Evolutionary conservation across 2,888 invertebrate species (phyloP).

Genomic region (Ischnus inquisitorius): DNA sequence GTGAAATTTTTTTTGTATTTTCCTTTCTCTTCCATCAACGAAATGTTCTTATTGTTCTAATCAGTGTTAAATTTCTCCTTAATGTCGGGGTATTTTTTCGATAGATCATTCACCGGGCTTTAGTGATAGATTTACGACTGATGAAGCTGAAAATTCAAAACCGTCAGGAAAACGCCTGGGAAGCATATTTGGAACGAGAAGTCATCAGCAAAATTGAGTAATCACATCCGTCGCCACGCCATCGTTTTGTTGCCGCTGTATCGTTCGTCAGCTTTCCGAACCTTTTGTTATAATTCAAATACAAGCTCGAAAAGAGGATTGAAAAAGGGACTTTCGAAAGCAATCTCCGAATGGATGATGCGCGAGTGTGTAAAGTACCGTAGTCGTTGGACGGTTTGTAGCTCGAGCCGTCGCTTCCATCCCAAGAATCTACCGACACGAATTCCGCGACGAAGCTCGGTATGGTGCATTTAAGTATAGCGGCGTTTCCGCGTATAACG

Average conservation of each 20-base stretch:
- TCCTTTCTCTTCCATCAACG: constrained; percentile 20
- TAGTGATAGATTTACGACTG: background rate
- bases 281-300: constrained; percentile 8
- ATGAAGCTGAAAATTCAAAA: background rate
- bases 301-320: background rate
- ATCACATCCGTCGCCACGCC: constrained; percentile 66
- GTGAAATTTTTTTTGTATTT: constrained; percentile 31
- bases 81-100: background rate
- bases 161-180: background rate
- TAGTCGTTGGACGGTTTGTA: constrained; percentile 91
- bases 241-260: constrained; percentile 56
- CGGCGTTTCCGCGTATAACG: constrained; percentile 95
- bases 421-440: constrained; percentile 95
- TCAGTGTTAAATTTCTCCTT: background rate
- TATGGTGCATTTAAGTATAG: constrained; percentile 95
- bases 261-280: constrained; percentile 9
- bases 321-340: background rate
- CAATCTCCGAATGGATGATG: constrained; percentile 16
- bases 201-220: constrained; percentile 50
- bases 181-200: background rate
- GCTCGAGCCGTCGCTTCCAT: constrained; percentile 89
- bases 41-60: background rate
- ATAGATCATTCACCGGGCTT: background rate
- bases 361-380: constrained; percentile 87
- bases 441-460: constrained; percentile 97